phyloP scores from a whole-genome alignment of 2,888 invertebrate species.

The Minunthozetes semirufus region DNA sequence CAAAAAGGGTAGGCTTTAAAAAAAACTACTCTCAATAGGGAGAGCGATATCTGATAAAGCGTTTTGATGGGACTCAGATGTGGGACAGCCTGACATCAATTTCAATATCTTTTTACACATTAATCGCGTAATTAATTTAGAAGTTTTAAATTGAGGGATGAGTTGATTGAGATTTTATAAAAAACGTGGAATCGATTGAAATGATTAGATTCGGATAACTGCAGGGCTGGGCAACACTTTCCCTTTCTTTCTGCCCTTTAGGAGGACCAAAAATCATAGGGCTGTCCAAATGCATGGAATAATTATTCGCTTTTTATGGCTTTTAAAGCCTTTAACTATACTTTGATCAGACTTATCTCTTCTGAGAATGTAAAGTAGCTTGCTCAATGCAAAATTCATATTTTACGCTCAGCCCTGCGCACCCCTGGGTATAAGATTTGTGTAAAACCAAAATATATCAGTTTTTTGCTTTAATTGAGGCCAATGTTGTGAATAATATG shows the following conservation, averaged over 20 bases:
- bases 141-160: background rate
- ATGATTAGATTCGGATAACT: too few relatives aligned
- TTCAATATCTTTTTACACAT: background rate
- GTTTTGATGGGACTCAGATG: background rate
- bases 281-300: too few relatives aligned
- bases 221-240: too few relatives aligned
- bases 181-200: background rate
- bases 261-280: too few relatives aligned
- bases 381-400: too few relatives aligned
- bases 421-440: too few relatives aligned
- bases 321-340: too few relatives aligned
- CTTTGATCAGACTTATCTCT: too few relatives aligned
- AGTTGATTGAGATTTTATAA: background rate
- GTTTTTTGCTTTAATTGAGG: background rate
- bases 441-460: background rate
- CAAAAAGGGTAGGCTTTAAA: background rate
- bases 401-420: background rate
- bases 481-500: background rate
- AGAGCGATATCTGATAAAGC: background rate
- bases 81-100: background rate
- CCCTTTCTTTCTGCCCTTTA: too few relatives aligned
- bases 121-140: background rate
- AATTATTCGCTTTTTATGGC: too few relatives aligned
- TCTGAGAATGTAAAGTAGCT: too few relatives aligned
- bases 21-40: background rate